phyloP scores from a whole-genome alignment of 2,888 invertebrate genomes.

The Lissonota sp. region DNA sequence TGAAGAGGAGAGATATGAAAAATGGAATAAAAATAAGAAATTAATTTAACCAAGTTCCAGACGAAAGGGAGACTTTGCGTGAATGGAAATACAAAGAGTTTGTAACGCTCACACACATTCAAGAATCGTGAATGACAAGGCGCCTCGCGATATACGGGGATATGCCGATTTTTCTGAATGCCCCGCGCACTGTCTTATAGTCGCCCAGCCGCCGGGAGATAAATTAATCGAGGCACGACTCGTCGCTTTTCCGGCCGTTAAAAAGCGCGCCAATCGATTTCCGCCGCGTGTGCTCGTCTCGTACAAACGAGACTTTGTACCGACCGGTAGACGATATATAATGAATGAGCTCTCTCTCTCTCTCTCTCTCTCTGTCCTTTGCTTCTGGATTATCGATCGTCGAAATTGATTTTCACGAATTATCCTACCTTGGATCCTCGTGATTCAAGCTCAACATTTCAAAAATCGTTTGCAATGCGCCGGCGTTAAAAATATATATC shows the following conservation, averaged over 20 bases:
- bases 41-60: slow-evolving; percentile 59
- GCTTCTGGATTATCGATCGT: slow-evolving; percentile 16
- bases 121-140: slow-evolving; percentile 31
- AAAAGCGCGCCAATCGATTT: slow-evolving; percentile 73
- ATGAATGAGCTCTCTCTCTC: slow-evolving; percentile 49
- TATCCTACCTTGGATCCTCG: slow-evolving; percentile 2
- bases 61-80: slow-evolving; percentile 11
- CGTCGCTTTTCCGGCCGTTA: slow-evolving; percentile 74
- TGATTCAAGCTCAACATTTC: not conserved
- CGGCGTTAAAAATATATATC: slow-evolving; percentile 1
- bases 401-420: slow-evolving; percentile 37
- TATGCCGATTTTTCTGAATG: slow-evolving; percentile 65
- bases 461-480: too few relatives aligned
- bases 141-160: slow-evolving; percentile 35
- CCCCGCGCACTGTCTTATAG: slow-evolving; percentile 36
- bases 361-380: not conserved
- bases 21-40: slow-evolving; percentile 36
- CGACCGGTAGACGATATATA: slow-evolving; percentile 59
- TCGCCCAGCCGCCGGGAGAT: slow-evolving; percentile 67
- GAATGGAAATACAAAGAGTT: slow-evolving; percentile 35
- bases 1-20: slow-evolving; percentile 2
- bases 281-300: slow-evolving; percentile 67
- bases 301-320: slow-evolving; percentile 54
- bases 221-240: slow-evolving; percentile 74
- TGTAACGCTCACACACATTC: slow-evolving; percentile 4